phyloP scores from a whole-genome alignment of 2,113 vertebrate species.

The Hiodon alosoides region DNA sequence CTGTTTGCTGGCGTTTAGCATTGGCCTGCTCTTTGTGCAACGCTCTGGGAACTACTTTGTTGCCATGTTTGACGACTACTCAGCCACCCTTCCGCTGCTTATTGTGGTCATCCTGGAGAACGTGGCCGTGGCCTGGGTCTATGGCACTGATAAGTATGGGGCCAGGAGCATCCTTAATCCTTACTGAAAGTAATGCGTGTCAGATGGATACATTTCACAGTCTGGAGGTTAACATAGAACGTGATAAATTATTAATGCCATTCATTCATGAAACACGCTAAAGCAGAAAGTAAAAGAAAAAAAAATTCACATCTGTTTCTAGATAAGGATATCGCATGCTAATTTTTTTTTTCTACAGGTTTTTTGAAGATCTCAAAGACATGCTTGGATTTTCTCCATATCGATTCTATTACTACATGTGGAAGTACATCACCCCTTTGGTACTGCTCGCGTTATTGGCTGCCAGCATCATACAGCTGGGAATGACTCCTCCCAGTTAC shows the following conservation, averaged over 20 bases:
- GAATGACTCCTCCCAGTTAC: slow-evolving; percentile 81
- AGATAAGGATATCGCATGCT: not conserved
- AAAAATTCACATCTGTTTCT: not conserved
- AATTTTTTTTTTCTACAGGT: slow-evolving; percentile 58
- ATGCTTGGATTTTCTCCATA: slow-evolving; percentile 92
- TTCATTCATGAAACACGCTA: no score
- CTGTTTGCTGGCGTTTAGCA: slow-evolving; percentile 81
- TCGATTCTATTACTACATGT: slow-evolving; percentile 92
- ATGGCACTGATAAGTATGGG: slow-evolving; percentile 89
- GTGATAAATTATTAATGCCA: no score
- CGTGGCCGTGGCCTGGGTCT: slow-evolving; percentile 81
- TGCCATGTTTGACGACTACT: slow-evolving; percentile 97
- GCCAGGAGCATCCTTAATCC: not conserved
- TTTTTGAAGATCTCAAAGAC: slow-evolving; percentile 91
- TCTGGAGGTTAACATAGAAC: no score
- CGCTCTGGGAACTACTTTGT: slow-evolving; percentile 96
- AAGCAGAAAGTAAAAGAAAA: no score
- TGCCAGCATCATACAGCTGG: slow-evolving; percentile 80
- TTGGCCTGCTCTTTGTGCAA: slow-evolving; percentile 92
- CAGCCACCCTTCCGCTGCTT: slow-evolving; percentile 87
- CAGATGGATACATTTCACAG: no score
- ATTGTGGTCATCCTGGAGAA: slow-evolving; percentile 92
- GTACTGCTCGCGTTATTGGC: slow-evolving; percentile 73
- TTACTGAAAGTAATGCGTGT: no score
- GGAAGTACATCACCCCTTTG: slow-evolving; percentile 89